phyloP scores from a whole-genome alignment of 2,888 invertebrate genomes.

The Coelopa pilipes region DNA sequence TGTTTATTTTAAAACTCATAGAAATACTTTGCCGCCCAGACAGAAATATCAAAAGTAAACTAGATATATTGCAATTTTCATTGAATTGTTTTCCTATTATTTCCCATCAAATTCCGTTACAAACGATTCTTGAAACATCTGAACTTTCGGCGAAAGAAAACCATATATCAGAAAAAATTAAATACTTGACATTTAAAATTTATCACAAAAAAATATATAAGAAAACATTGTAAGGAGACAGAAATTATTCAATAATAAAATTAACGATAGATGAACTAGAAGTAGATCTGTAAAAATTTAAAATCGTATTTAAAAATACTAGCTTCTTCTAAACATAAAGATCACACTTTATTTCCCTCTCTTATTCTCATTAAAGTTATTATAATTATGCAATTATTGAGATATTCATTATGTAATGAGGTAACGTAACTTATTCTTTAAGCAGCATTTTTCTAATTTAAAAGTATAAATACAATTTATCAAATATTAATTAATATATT shows the following conservation, averaged over 20 bases:
- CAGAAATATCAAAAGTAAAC: slow-evolving; percentile 2
- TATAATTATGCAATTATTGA: slow-evolving; percentile 6
- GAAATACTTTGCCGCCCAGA: slow-evolving; percentile 19
- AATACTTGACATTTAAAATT: background rate
- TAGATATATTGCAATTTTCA: background rate
- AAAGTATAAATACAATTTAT: slow-evolving; percentile 11
- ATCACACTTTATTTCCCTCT: background rate
- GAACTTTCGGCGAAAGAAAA: background rate
- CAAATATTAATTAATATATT: slow-evolving; percentile 15
- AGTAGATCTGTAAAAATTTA: slow-evolving; percentile 13
- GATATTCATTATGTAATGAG: slow-evolving; percentile 2
- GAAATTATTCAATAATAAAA: slow-evolving; percentile 10
- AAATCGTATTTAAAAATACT: background rate
- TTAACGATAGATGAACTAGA: background rate
- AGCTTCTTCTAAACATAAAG: background rate
- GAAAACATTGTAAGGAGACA: background rate
- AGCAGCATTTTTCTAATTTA: slow-evolving; percentile 24
- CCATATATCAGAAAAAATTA: background rate
- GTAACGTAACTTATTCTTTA: slow-evolving; percentile 14
- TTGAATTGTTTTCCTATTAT: background rate
- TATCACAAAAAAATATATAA: slow-evolving; percentile 7
- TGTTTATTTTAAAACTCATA: background rate
- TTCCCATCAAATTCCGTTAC: background rate
- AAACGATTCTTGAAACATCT: no score
- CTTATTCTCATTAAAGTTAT: background rate